phyloP scores from a whole-genome alignment of 1,140 invertebrate species.

The Ganaspis sp. region DNA sequence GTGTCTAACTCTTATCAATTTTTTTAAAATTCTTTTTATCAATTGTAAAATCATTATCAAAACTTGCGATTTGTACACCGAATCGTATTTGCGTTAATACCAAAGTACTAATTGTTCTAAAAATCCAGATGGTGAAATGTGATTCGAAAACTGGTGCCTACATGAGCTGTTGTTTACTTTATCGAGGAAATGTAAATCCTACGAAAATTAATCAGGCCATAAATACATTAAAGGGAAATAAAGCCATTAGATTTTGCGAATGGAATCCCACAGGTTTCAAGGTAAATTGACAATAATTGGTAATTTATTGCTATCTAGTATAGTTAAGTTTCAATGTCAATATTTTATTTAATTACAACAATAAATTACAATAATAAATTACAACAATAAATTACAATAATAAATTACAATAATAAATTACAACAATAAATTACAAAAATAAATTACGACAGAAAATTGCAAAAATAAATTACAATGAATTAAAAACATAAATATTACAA shows the following conservation, averaged over 20 bases:
- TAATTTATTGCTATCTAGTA: not conserved
- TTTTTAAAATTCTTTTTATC: not conserved
- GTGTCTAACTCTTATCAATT: not conserved
- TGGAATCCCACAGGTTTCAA: slow-evolving; percentile 88
- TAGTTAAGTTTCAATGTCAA: not conserved
- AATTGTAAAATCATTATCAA: not conserved
- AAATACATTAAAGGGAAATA: slow-evolving; percentile 81
- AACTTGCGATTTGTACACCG: not conserved
- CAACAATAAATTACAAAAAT: too few relatives aligned
- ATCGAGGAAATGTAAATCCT: slow-evolving; percentile 81
- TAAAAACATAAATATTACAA: too few relatives aligned
- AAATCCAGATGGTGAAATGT: slow-evolving; percentile 79
- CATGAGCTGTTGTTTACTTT: slow-evolving; percentile 81
- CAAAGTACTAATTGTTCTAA: not conserved
- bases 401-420: too few relatives aligned
- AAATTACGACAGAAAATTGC: too few relatives aligned
- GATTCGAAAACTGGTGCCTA: slow-evolving; percentile 78
- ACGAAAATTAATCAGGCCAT: slow-evolving; percentile 86
- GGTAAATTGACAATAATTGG: slow-evolving; percentile 55
- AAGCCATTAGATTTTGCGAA: slow-evolving; percentile 83
- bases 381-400: too few relatives aligned
- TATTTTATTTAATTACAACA: too few relatives aligned
- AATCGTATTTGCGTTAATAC: not conserved
- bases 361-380: too few relatives aligned
- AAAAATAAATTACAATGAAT: too few relatives aligned